Conservation (phyloP, 2,113 vertebrate species). For the Lipophrys pholis region DNA sequence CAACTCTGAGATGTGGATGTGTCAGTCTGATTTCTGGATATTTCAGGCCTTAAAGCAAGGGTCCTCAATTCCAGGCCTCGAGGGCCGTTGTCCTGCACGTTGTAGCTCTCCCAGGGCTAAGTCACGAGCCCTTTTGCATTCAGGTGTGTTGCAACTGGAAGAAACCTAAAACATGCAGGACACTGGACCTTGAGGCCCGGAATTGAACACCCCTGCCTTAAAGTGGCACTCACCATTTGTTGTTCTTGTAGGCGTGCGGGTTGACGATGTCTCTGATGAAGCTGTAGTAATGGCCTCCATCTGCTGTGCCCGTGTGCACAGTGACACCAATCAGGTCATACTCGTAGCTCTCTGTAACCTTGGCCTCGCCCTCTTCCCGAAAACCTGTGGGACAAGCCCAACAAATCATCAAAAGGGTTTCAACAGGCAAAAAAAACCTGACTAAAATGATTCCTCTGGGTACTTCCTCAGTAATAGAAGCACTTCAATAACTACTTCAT, state of each 20-base stretch:
- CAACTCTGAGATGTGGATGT: too few relatives aligned
- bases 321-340: slow-evolving; percentile 99
- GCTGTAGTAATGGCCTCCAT: slow-evolving; percentile 98
- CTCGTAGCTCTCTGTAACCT: slow-evolving; percentile 93
- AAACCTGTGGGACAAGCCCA: slow-evolving; percentile 84
- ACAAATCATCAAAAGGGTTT: not conserved
- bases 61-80: too few relatives aligned
- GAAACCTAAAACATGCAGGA: too few relatives aligned
- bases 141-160: too few relatives aligned
- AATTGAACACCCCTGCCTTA: too few relatives aligned
- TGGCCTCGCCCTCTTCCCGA: slow-evolving; percentile 88
- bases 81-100: too few relatives aligned
- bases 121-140: too few relatives aligned
- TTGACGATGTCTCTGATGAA: slow-evolving; percentile 98
- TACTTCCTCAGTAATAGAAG: not conserved
- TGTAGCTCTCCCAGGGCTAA: too few relatives aligned
- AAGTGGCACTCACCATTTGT: slow-evolving; percentile 90
- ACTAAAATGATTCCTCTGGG: not conserved
- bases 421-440: not conserved
- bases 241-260: slow-evolving; percentile 97
- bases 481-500: too few relatives aligned
- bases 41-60: too few relatives aligned
- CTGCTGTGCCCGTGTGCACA: slow-evolving; percentile 97
- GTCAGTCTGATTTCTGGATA: too few relatives aligned
- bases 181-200: too few relatives aligned